phyloP scores from a whole-genome alignment of 2,888 invertebrate genomes.

The Dicyrtoma fusca region DNA sequence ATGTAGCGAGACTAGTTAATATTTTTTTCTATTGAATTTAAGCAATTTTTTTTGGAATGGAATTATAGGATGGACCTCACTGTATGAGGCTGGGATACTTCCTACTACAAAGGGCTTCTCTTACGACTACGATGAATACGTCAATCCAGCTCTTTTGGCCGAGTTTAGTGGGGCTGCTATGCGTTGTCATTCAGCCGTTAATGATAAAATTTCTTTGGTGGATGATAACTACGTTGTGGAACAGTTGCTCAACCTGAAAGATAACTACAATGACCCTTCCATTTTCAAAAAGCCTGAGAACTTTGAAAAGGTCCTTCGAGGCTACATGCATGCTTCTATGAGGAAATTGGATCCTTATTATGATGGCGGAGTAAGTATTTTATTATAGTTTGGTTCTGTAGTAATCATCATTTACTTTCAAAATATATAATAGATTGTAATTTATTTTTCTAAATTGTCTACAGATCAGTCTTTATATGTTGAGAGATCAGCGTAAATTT shows the following conservation, averaged over 20 bases:
- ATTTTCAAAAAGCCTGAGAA: conserved; percentile 50
- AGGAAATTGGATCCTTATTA: conserved; percentile 53
- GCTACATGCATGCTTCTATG: conserved; percentile 44
- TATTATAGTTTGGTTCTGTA: too few relatives aligned
- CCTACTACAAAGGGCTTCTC: conserved; percentile 58
- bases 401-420: too few relatives aligned
- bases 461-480: conserved; percentile 46
- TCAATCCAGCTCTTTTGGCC: conserved; percentile 58
- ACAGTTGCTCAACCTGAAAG: conserved; percentile 38
- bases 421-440: too few relatives aligned
- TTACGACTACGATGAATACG: conserved; percentile 57
- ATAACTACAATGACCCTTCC: conserved; percentile 51
- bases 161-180: conserved; percentile 58
- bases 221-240: conserved; percentile 50
- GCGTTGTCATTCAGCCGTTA: conserved; percentile 55
- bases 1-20: too few relatives aligned
- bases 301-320: conserved; percentile 49
- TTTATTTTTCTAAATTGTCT: too few relatives aligned
- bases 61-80: conserved; percentile 48
- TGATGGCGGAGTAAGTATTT: conserved; percentile 48
- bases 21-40: background rate
- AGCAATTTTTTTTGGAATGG: too few relatives aligned
- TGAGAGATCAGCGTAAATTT: conserved; percentile 48
- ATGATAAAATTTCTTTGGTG: conserved; percentile 50
- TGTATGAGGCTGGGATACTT: conserved; percentile 56